phyloP scores from a whole-genome alignment of 2,797 vertebrate species.

The Enteromius argenteus region DNA sequence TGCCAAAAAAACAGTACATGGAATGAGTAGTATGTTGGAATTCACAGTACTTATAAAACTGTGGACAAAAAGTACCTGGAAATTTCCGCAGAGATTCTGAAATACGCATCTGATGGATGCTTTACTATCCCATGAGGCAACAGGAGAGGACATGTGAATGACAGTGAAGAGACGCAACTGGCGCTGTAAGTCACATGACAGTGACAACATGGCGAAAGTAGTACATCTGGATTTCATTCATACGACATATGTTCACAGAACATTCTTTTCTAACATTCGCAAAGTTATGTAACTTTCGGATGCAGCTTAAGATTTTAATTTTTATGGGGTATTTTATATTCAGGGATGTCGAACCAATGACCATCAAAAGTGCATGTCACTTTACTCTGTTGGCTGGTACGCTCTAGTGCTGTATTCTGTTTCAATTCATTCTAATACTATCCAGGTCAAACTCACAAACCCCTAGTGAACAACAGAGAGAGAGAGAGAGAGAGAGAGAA shows the following conservation, averaged over 20 bases:
- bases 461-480: slow-evolving; percentile 31
- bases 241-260: neutral
- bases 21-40: neutral
- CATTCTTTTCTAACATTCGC: neutral
- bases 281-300: neutral
- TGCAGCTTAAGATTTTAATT: neutral
- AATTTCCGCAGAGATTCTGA: neutral
- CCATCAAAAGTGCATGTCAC: neutral
- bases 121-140: slow-evolving; percentile 3
- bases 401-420: neutral
- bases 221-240: slow-evolving; percentile 2
- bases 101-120: neutral
- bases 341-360: neutral
- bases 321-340: neutral
- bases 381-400: neutral
- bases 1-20: neutral
- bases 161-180: neutral
- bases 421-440: slow-evolving; percentile 32
- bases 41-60: neutral
- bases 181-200: neutral
- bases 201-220: neutral
- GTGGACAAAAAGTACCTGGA: neutral
- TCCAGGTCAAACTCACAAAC: slow-evolving; percentile 51
- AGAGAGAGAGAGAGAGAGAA: neutral
- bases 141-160: neutral